Conservation (phyloP, 2,797 vertebrate species). For the Coregonus ussuriensis region DNA sequence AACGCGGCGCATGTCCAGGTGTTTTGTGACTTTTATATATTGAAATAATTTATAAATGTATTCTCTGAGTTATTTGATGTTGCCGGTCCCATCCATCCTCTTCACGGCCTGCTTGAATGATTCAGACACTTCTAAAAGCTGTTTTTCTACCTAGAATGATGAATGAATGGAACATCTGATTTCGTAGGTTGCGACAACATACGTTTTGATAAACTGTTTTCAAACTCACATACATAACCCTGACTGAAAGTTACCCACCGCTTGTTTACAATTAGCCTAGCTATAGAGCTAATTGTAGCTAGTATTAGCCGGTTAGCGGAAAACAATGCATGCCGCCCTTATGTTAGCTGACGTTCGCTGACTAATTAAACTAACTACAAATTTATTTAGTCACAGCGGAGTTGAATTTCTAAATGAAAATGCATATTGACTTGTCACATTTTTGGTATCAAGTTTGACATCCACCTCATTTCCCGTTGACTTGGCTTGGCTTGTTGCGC, state of each 20-base stretch:
- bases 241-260: background rate
- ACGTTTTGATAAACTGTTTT: background rate
- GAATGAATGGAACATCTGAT: background rate
- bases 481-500: background rate
- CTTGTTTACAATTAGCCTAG: background rate
- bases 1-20: accelerated
- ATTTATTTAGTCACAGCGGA: no score
- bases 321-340: no score
- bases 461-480: background rate
- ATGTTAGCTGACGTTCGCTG: no score
- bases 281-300: background rate
- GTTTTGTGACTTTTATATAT: background rate
- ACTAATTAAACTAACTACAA: no score
- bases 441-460: background rate
- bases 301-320: background rate
- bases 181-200: background rate
- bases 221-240: background rate
- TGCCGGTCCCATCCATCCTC: slow-evolving; percentile 3
- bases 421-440: no score
- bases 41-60: background rate
- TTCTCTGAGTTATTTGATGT: slow-evolving; percentile 28
- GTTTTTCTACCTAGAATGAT: background rate
- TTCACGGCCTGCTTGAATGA: slow-evolving; percentile 42
- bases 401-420: no score
- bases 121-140: slow-evolving; percentile 48